phyloP scores from a whole-genome alignment of 2,113 vertebrate genomes.

The Panthera uncia region DNA sequence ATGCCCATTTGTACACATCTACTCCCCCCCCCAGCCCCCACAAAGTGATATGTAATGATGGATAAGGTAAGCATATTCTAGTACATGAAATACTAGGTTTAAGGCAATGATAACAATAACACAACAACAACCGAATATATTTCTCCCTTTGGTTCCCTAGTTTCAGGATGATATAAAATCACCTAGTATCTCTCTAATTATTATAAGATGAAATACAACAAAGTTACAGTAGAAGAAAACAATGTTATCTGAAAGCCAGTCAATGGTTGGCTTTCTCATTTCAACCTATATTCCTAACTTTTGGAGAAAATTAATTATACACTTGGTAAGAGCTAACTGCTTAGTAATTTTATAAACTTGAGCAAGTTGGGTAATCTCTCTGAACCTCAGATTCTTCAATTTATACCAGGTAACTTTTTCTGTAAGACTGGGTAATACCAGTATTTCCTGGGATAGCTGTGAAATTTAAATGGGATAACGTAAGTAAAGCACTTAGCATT shows the following conservation, averaged over 20 bases:
- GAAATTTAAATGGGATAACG: background rate
- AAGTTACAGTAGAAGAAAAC: background rate
- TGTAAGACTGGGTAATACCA: background rate
- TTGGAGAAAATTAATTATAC: background rate
- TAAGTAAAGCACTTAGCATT: background rate
- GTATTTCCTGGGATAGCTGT: background rate
- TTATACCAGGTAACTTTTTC: background rate
- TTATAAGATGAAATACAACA: background rate
- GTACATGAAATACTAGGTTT: background rate
- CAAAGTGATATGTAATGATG: background rate
- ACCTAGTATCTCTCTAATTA: background rate
- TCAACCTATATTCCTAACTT: background rate
- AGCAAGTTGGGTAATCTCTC: background rate
- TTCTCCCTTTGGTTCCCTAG: background rate
- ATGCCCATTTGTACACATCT: background rate
- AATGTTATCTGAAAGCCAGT: background rate
- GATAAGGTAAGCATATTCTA: background rate
- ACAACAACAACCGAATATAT: background rate
- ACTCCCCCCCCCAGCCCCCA: background rate
- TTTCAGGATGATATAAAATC: background rate
- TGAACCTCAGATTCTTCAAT: background rate
- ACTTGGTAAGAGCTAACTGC: background rate
- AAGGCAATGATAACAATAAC: background rate
- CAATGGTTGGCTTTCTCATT: background rate
- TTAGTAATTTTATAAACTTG: background rate